phyloP scores from a whole-genome alignment of 2,797 vertebrate genomes.

The Aplochiton taeniatus region DNA sequence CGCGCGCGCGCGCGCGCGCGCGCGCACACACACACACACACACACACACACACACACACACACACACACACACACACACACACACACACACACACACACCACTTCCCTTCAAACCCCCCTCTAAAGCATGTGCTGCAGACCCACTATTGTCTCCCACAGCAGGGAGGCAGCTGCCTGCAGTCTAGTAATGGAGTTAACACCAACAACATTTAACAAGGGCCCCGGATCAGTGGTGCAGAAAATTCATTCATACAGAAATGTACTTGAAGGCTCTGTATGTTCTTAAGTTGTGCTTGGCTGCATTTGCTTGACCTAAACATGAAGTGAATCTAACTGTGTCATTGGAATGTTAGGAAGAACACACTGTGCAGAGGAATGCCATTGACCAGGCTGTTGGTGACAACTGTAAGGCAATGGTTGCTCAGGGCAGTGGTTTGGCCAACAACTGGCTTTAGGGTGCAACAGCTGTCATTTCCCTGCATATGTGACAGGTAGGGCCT shows the following conservation, averaged over 20 bases:
- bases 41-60: slow-evolving; percentile 26
- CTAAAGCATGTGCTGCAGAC: slow-evolving; percentile 47
- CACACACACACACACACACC: slow-evolving; percentile 29
- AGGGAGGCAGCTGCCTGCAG: slow-evolving; percentile 69
- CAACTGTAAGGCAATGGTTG: slow-evolving; percentile 13
- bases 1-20: no score
- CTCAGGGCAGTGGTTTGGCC: not conserved
- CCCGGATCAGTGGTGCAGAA: slow-evolving; percentile 24
- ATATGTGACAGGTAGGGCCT: not conserved
- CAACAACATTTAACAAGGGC: slow-evolving; percentile 38
- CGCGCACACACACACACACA: slow-evolving; percentile 35
- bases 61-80: slow-evolving; percentile 38
- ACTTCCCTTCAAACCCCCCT: slow-evolving; percentile 39
- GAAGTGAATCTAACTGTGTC: no score
- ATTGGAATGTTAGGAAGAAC: no score
- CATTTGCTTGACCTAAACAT: no score
- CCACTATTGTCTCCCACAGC: slow-evolving; percentile 59
- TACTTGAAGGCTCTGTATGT: no score
- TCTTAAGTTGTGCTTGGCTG: no score
- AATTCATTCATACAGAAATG: no score
- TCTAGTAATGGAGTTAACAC: slow-evolving; percentile 51
- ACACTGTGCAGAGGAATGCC: slow-evolving; percentile 13
- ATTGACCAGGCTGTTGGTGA: slow-evolving; percentile 10
- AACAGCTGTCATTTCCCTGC: slow-evolving; percentile 11
- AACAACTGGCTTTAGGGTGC: not conserved